Evolutionary conservation across 2,113 vertebrate species (phyloP), one percentile per base, ranked within the genome.

Genomic region (Petrocephalus zakoni): DNA sequence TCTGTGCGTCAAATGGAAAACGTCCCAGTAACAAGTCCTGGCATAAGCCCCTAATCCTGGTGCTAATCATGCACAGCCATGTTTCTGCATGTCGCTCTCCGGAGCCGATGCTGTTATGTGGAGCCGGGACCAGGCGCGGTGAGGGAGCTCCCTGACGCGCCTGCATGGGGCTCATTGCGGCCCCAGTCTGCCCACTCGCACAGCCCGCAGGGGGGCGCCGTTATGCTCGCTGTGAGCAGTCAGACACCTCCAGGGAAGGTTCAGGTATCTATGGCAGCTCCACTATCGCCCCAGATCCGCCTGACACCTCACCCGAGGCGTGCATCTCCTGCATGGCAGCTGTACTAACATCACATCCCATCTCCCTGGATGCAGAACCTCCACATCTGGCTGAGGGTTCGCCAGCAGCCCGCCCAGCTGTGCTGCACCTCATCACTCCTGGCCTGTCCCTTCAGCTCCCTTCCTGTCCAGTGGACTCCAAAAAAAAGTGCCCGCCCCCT

Each of bases 1-100:
- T 81, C 53, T 56, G 22, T 81, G 87, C 25, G 68, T 82, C 34
- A 19, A 82, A 88, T 55, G 72, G 72, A 82, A 78, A 88, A 88
- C 55, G 51, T 88, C 53, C 29, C 52, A 34, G 51, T 86, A 86
- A 86, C 85, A 53, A 56, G 51, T 86, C 52, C 52, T 55, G 51
- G 42, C 82, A 85, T 86, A 86, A 55, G 51, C 51, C 52, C 8
- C 52, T 86, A 55, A 86, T 64, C 56, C 55, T 47, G 86, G 34
- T 37, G 37, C 19, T 61, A 64, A 87, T 64, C 86, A 58, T 4
- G 53, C 2, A 2, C 85, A 86, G 85, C 85, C 37, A 52, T 55
- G 85, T 58, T 86, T 86, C 51, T 34, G 25, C 29, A 11, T 29
- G 10, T 58, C n/a, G 25, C 29, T 87, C 52, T 37, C 51, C 25